Base-by-base conservation (phyloP, 2,888 invertebrate species). In the Carterocephalus palaemon region DNA sequence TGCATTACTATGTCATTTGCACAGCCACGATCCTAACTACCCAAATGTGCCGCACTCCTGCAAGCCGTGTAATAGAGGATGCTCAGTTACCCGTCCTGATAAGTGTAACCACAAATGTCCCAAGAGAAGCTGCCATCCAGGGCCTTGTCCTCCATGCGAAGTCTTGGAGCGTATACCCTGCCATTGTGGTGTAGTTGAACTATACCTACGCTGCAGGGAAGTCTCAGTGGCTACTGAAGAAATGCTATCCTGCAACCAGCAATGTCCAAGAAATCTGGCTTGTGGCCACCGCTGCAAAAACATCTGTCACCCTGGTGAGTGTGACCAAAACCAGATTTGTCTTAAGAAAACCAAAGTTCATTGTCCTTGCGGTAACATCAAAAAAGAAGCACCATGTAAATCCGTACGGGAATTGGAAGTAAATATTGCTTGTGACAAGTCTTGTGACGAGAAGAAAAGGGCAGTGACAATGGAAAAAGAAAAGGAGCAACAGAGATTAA, bases 221-320 rank as follows among this genome's bases (percentile, higher is more conserved):
- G 90, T 93, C 70, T 87, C 89, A 0, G 68, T 76, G 1, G 82
- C 89, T n/a, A 72, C 75, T 0, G 78, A 77, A 7, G 87, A 88
- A 32, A 74, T 72, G 34, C 64, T 88, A 13, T 89, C 89, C 43
- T 98, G 97, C 69, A 93, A 93, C 23, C 94, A 95, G 69, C 94
- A 93, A 52, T 98, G 97, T 65, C 93, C 95, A 0, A 94, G 92
- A 81, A 92, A 95, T 92, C 90, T 94, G 67, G 72, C 90, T 4
- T 98, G 97, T 76, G 94, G 95, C 0, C 97, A 98, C 76, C 91
- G 94, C 4, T 96, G 95, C 67, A 81, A 88, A 20, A 82, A 90
- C 4, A 84, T 88, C 26, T 96, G 96, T 58, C 96, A 96, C 66
- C 79, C 91, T 0, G 94, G 93, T 0, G 60, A 71, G 0, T 96